Evolutionary conservation across 53 echinoderm and acorn worm genomes (phyloP).

Genomic region (Paracentrotus lividus): DNA sequence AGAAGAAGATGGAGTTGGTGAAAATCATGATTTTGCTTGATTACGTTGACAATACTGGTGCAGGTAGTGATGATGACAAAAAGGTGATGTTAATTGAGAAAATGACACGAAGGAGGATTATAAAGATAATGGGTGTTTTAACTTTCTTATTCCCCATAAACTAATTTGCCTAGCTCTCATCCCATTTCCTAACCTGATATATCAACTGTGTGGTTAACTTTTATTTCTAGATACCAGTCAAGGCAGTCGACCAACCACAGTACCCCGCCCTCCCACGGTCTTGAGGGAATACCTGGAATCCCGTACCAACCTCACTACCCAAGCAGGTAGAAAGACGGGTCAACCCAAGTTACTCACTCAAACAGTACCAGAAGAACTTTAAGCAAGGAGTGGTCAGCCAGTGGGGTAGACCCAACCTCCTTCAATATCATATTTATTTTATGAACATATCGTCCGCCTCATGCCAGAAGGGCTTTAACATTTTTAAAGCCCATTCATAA

Average conservation of each 20-base stretch:
- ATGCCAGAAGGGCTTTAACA: too few relatives aligned
- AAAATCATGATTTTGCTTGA: background rate
- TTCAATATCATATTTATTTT: too few relatives aligned
- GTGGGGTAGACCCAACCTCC: background rate
- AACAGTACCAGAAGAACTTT: conserved; percentile 31
- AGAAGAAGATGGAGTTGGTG: background rate
- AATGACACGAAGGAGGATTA: background rate
- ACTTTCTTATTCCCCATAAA: too few relatives aligned
- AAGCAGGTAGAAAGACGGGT: conserved; percentile 54
- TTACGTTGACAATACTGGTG: background rate
- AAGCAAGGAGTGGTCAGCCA: background rate
- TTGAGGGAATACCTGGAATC: conserved; percentile 89
- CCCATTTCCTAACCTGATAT: background rate
- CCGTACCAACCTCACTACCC: conserved; percentile 67
- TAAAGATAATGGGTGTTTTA: background rate
- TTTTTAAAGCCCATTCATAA: too few relatives aligned
- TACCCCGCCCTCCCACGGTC: conserved; percentile 90
- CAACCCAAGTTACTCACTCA: conserved; percentile 28
- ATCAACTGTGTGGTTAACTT: background rate
- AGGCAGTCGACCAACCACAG: conserved; percentile 75
- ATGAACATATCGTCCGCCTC: too few relatives aligned
- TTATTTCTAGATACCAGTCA: conserved; percentile 82
- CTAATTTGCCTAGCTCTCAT: background rate
- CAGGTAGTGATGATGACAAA: background rate
- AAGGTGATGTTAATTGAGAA: background rate